phyloP scores from a whole-genome alignment of 2,113 vertebrate genomes.

The human region GRCh38 chr1:36980001-36980500 shows the following conservation, averaged over 20 bases:
- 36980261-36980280: background rate
- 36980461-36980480: too few relatives aligned
- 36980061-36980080: background rate
- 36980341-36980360: accelerated
- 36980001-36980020: background rate
- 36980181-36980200: background rate
- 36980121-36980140: background rate
- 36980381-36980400: background rate
- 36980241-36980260: background rate
- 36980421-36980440: background rate
- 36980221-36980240: background rate
- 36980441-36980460: background rate
- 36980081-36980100: background rate
- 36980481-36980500: background rate
- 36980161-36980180: background rate
- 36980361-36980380: background rate
- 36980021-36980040: background rate
- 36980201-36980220: background rate
- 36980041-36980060: background rate
- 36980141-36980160: background rate
- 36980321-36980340: background rate
- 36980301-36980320: background rate
- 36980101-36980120: background rate
- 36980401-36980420: background rate
- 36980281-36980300: background rate